Percentiles rank a stretch among this genome's conserved stretches.
Conservation (phyloP, 2,888 invertebrate species). For the Leptinotarsa haldemani region DNA sequence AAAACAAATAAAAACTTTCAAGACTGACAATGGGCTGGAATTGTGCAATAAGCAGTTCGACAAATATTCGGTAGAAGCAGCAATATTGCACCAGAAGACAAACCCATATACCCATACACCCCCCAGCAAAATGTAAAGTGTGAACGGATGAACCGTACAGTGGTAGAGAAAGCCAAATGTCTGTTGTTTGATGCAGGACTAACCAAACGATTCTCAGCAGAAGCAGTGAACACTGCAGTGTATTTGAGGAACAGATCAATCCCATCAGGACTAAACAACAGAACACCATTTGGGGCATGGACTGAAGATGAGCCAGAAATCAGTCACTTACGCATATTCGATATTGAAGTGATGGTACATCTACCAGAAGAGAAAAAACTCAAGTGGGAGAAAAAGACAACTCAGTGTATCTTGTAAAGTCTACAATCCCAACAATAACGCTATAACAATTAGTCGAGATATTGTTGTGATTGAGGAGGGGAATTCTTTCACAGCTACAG, state of each 20-base stretch:
- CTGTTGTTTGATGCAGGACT: not conserved
- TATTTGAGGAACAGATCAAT: not conserved
- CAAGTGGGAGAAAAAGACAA: not conserved
- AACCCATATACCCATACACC: conserved; percentile 31
- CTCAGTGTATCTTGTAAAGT: not conserved
- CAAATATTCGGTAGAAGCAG: conserved; percentile 25
- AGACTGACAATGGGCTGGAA: conserved; percentile 47
- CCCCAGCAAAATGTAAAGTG: conserved; percentile 34
- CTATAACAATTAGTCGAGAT: not conserved
- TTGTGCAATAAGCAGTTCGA: conserved; percentile 29
- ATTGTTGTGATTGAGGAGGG: not conserved
- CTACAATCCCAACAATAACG: not conserved
- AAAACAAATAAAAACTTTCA: conserved; percentile 45
- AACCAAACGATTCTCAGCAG: not conserved
- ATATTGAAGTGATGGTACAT: not conserved
- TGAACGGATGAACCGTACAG: conserved; percentile 24
- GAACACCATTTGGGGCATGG: not conserved
- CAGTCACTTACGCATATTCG: not conserved
- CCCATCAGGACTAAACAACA: not conserved
- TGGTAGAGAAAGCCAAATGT: conserved; percentile 38
- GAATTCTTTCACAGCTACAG: not conserved
- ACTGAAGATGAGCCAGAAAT: not conserved
- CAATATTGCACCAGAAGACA: conserved; percentile 27
- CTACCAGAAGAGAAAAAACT: not conserved
- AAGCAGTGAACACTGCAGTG: not conserved